These are phyloP conservation scores for Bucorvus abyssinicus DNA, from an alignment of 2,797 vertebrate genomes.

Conservation along the genomic window DNA sequence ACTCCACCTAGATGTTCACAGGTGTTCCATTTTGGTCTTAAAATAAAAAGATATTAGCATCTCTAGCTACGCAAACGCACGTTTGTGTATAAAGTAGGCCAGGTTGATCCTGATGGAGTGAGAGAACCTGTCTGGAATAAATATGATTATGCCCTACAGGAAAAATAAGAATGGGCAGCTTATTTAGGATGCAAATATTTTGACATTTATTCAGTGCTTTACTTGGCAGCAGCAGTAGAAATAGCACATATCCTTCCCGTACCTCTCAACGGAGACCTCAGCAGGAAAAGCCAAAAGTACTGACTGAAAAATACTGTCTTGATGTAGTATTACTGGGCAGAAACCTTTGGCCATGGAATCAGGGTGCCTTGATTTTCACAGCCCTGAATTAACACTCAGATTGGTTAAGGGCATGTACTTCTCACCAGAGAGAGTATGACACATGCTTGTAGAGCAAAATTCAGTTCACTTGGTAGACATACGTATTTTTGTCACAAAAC, in stretches of 20 bases:
- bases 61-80: background rate
- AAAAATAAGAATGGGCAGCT: conserved; percentile 22
- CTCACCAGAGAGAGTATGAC: background rate
- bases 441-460: background rate
- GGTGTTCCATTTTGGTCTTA: background rate
- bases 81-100: conserved; percentile 22
- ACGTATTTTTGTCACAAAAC: background rate
- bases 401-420: background rate
- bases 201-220: conserved; percentile 35
- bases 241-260: background rate
- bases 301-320: background rate
- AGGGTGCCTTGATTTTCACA: background rate
- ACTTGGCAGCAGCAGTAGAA: conserved; percentile 5
- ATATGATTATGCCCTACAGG: conserved; percentile 6
- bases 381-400: background rate
- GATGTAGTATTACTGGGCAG: background rate
- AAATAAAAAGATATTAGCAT: conserved; percentile 15
- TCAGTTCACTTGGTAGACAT: background rate
- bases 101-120: conserved; percentile 44
- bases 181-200: conserved; percentile 51
- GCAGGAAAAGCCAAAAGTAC: background rate
- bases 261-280: background rate
- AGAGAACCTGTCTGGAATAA: conserved; percentile 45
- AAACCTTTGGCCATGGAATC: background rate
- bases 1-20: background rate